Evolutionary conservation across 2,113 vertebrate species (phyloP), one percentile per base, ranked within the genome.

Genomic region (Canis aureus): DNA sequence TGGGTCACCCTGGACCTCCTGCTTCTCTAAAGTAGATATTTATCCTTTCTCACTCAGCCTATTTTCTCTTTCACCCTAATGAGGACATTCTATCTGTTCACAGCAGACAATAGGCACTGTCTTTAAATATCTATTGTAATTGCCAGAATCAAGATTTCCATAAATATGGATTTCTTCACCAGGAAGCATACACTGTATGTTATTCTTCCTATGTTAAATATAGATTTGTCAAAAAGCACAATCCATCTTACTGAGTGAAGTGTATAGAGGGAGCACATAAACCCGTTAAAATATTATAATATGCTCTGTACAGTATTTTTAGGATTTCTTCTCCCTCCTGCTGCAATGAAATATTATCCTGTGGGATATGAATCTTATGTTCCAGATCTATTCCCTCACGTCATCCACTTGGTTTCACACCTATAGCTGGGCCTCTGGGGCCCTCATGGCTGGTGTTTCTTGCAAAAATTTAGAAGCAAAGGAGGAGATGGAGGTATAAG

Each of bases 111-210:
- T 32, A 86, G 35, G 20, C 5, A 69, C 55, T 94, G 38, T 86
- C 97, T 95, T 93, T 96, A 96, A 96, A 90, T 95, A 92, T 95
- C 96, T 97, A 60, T 69, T 95, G n/a, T 95, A 97, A 97, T 96
- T 86, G 91, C 67, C 35, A 95, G 79, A 88, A 85, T 95, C 82
- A 78, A 55, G 32, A 93, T 93, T 97, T 97, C 69, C 62, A 83
- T 97, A 95, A 89, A 93, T 96, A 93, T n/a, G 89, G 66, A 95
- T 97, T 94, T 97, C 73, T 87, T n/a, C 66, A 95, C 67, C 89
- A 93, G 96, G 81, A 96, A 97, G 82, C 89, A 81, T 19, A 55
- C n/a, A 32, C 27, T 60, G 57, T 80, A 74, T 89, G 92, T 97
- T 93, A 93, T 84, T 78, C 81, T 78, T 25, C 60, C 15, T 51